Base-by-base conservation (phyloP, 2,797 vertebrate genomes). In the Scolopax rusticola region DNA sequence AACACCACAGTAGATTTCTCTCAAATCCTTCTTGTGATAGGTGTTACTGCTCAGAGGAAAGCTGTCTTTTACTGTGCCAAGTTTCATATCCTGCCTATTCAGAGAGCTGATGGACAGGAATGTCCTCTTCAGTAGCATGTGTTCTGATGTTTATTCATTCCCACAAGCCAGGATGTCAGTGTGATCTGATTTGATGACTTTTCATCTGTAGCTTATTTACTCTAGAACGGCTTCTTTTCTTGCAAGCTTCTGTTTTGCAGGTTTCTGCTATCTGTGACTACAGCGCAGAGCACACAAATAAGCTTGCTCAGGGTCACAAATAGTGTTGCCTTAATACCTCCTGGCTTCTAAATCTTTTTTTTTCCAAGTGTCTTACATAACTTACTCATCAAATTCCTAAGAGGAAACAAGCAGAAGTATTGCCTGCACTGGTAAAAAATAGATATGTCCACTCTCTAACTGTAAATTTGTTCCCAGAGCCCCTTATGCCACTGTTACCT, bases 131-230 rank as follows among this genome's bases (percentile, higher is more conserved):
- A n/a, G 74, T 40, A 82, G 56, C 64, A 82, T 0, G 4, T 18
- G 16, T 43, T 68, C 73, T 69, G 47, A 24, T 64, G 56, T 89
- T 91, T 95, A 54, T 48, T 65, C 53, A 32, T 74, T 80, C 77
- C 91, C 74, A 87, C 27, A 90, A 74, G 67, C 20, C 13, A 79
- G 60, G 48, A 77, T 79, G 50, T 67, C 68, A n/a, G 63, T 25
- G 36, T 15, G 67, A 77, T 64, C 70, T 8, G 2, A 86, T 36
- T 4, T 80, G 36, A n/a, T 45, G 45, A 51, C 61, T 80, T 28
- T 14, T 84, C 70, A 60, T 70, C 78, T 85, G 40, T 38, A 76
- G 60, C 33, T 95, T 90, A 80, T 96, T 96, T 95, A 80, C 27
- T 82, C 88, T 92, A 43, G 27, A 77, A 43, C 1, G 76, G 90